Conservation (phyloP, 64 coral and sea anemone genomes). For the Porites lutea region DNA sequence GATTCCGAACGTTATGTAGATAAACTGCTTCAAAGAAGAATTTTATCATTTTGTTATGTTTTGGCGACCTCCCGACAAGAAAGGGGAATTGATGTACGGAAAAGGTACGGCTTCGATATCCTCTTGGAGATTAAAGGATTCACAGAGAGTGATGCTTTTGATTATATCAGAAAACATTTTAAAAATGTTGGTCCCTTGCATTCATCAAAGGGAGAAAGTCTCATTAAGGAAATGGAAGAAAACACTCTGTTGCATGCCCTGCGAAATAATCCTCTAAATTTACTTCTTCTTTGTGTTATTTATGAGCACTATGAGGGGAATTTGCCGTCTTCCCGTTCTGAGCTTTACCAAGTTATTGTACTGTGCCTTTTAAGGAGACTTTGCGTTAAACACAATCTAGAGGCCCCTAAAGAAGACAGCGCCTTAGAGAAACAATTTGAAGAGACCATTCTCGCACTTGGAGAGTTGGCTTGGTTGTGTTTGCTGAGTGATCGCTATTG, state of each 20-base stretch:
- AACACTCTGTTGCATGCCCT: neutral
- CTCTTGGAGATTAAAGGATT: conserved; percentile 21
- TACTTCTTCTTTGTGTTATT: conserved; percentile 20
- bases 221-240: neutral
- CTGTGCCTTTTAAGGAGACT: neutral
- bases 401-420: neutral
- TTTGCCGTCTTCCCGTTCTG: neutral
- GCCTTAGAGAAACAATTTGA: neutral
- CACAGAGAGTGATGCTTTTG: neutral
- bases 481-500: neutral
- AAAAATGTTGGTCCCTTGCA: neutral
- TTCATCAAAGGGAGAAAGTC: neutral
- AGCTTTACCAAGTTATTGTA: conserved; percentile 7
- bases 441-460: neutral
- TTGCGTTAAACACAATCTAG: neutral
- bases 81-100: conserved; percentile 6
- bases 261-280: conserved; percentile 2
- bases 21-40: neutral
- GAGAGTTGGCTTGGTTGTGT: neutral
- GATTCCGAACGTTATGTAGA: neutral
- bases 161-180: neutral
- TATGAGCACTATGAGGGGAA: conserved; percentile 34
- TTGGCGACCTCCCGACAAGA: neutral
- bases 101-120: neutral
- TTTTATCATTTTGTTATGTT: neutral